Evolutionary conservation across 2,797 vertebrate genomes (phyloP).

Genomic region (Thamnophis elegans): DNA sequence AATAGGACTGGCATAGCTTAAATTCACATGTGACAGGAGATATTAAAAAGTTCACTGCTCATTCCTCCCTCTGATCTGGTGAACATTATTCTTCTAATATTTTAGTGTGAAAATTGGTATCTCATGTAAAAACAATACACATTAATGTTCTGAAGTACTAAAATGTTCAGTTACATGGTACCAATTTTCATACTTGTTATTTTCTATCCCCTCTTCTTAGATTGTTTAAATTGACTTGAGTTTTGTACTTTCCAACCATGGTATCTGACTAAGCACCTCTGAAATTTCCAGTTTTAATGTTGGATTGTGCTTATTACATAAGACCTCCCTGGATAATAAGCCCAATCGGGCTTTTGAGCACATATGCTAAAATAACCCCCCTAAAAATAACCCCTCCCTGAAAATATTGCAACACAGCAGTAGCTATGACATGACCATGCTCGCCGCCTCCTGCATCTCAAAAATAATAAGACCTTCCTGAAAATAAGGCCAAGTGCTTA

Average conservation of each 20-base stretch:
- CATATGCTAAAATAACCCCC: too few species aligned
- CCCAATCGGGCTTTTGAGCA: too few species aligned
- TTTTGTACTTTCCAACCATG: not conserved
- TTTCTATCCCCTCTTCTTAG: not conserved
- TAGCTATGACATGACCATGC: too few species aligned
- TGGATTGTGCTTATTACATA: not conserved
- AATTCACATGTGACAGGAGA: not conserved
- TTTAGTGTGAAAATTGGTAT: not conserved
- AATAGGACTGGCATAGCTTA: not conserved
- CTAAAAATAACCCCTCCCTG: too few species aligned
- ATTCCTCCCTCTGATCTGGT: not conserved
- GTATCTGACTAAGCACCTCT: not conserved
- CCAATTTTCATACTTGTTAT: not conserved
- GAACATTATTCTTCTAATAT: not conserved
- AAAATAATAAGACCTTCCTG: too few species aligned
- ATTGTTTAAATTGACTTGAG: not conserved
- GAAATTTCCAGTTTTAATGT: not conserved
- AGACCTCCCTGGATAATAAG: too few species aligned
- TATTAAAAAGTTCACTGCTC: not conserved
- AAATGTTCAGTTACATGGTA: not conserved
- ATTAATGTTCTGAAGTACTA: not conserved
- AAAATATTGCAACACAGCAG: too few species aligned
- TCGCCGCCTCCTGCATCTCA: too few species aligned
- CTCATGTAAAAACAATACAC: not conserved
- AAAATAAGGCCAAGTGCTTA: too few species aligned